Evolutionary conservation across 2,888 invertebrate species (phyloP).

Genomic region (Cantharis flavilabris): DNA sequence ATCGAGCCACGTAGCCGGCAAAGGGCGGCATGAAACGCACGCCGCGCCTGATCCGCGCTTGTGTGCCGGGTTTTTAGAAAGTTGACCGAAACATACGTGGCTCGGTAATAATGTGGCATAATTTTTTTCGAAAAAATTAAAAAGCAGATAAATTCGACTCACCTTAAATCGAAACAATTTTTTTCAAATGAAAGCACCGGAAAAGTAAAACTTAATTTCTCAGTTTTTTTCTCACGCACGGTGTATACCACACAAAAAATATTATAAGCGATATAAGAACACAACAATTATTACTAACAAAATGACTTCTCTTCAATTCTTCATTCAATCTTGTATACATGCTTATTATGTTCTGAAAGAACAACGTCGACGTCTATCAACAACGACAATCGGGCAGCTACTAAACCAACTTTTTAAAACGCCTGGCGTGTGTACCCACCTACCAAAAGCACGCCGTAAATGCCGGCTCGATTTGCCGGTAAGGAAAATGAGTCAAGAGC

Average conservation of each 20-base stretch:
- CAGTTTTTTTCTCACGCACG: slow-evolving; percentile 56
- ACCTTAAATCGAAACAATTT: slow-evolving; percentile 49
- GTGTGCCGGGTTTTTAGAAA: slow-evolving; percentile 27
- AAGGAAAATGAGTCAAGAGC: slow-evolving; percentile 23
- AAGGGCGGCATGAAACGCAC: slow-evolving; percentile 37
- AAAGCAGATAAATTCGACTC: slow-evolving; percentile 33
- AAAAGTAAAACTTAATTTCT: slow-evolving; percentile 36
- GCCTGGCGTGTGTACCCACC: slow-evolving; percentile 14
- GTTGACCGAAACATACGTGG: slow-evolving; percentile 26
- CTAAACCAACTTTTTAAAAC: slow-evolving; percentile 37
- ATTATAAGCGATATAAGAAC: slow-evolving; percentile 48
- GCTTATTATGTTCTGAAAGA: slow-evolving; percentile 42
- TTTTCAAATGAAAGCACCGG: slow-evolving; percentile 45
- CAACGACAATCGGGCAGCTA: slow-evolving; percentile 48
- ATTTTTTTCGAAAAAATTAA: slow-evolving; percentile 25
- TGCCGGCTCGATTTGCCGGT: slow-evolving; percentile 34
- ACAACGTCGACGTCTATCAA: slow-evolving; percentile 47
- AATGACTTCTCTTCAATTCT: slow-evolving; percentile 54
- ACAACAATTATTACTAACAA: slow-evolving; percentile 46
- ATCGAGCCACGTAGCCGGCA: slow-evolving; percentile 40
- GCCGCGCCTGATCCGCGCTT: slow-evolving; percentile 32
- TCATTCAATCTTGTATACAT: slow-evolving; percentile 56
- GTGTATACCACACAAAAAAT: slow-evolving; percentile 53
- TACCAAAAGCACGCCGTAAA: slow-evolving; percentile 31
- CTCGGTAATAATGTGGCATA: slow-evolving; percentile 8